Evolutionary conservation across 2,113 vertebrate species (phyloP), one percentile per base, ranked within the genome.

Genomic region (Toxostoma redivivum): DNA sequence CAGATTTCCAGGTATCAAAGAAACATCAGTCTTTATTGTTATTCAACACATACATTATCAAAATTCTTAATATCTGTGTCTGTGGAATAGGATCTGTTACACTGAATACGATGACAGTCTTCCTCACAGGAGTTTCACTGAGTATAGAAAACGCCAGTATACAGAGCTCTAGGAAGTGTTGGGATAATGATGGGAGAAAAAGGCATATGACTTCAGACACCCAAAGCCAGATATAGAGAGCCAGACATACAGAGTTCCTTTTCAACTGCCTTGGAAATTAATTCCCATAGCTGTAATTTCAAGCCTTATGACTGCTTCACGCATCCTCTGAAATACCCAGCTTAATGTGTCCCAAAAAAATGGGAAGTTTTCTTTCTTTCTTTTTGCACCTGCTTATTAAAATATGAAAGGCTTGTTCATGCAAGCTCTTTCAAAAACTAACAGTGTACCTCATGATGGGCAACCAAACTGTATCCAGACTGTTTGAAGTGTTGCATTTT

Each of bases 341-440:
- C 76, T 91, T 48, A 70, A 72, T 22, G 33, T 58, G 62, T 64
- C 23, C 15, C 15, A 44, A 25, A 60, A 47, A 53, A 74, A 74
- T 15, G 12, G 48, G 28, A 89, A 44, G 12, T 61, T 88, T 54
- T 15, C 37, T 66, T 81, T 65, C 50, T 89, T 94, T 94, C 47
- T 78, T 82, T 92, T 81, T 73, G 78, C 90, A 96, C 92, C 94
- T 96, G 95, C 91, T 82, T 73, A 92, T 96, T 96, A 94, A 92
- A 96, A 97, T 95, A 93, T 77, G 87, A 94, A 95, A 95, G 54
- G 35, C 50, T 66, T 10, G 10, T 35, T 95, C 54, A 20, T 14
- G 31, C 38, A 82, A 88, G 47, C 20, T 1, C 38, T 95, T 86
- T 50, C 50, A 82, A 82, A 92, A 82, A 19, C 27, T 20, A 45